These are phyloP conservation scores for Rutilus rutilus DNA, from an alignment of 2,113 vertebrate species.

Conservation along the genomic window DNA sequence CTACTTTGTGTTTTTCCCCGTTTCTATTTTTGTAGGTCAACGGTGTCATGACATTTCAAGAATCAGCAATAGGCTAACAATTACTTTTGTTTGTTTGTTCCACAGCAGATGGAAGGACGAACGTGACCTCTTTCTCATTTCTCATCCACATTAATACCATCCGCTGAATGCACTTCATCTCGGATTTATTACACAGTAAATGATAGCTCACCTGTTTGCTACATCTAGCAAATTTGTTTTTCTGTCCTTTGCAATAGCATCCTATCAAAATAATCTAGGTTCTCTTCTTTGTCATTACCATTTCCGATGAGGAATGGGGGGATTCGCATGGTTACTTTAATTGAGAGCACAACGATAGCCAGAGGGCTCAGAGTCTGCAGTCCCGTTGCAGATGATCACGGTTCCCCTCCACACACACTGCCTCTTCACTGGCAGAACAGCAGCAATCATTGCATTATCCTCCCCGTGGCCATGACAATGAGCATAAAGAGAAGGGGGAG, in stretches of 20 bases:
- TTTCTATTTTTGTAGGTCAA: neutral
- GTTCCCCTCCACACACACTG: constrained; percentile 31
- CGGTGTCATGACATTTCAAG: neutral
- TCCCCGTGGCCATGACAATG: constrained; percentile 26
- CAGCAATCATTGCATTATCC: constrained; percentile 49
- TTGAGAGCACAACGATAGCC: constrained; percentile 64
- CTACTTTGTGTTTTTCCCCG: neutral
- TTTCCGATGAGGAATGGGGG: constrained; percentile 53
- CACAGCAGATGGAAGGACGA: neutral
- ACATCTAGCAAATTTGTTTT: constrained; percentile 32
- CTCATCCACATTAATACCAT: constrained; percentile 5
- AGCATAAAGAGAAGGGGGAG: constrained; percentile 20
- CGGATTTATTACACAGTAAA: constrained; percentile 6
- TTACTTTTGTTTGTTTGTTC: neutral
- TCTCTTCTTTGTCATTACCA: constrained; percentile 56
- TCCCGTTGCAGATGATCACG: constrained; percentile 54
- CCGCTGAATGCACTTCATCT: constrained; percentile 37
- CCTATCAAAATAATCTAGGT: constrained; percentile 63
- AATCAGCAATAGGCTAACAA: neutral
- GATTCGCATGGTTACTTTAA: constrained; percentile 61
- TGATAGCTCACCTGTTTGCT: constrained; percentile 39
- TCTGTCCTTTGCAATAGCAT: constrained; percentile 13
- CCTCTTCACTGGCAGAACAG: constrained; percentile 43
- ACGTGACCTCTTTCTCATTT: constrained; percentile 9
- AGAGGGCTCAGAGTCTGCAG: constrained; percentile 48